These are phyloP conservation scores for Stictocephala bisonia DNA, from an alignment of 2,888 invertebrate species.

Conservation along the genomic window DNA sequence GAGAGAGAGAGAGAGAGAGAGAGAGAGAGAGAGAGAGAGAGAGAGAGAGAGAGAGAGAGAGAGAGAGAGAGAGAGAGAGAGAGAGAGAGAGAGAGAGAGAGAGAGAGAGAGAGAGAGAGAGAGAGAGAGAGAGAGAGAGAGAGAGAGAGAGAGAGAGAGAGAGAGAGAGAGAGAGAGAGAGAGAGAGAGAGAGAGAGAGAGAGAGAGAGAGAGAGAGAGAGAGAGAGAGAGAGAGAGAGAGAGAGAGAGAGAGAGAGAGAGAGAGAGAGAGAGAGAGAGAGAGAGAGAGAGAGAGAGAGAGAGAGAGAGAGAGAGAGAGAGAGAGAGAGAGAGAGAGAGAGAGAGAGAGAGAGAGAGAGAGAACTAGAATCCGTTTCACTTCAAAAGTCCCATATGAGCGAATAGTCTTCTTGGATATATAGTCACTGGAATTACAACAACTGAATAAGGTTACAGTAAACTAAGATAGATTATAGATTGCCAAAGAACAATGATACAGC, in stretches of 20 bases:
- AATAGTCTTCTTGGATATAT: too few relatives aligned
- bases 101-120: constrained; percentile 24
- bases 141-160: constrained; percentile 24
- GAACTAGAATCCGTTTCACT: neutral
- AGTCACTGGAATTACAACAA: too few relatives aligned
- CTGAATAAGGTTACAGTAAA: too few relatives aligned
- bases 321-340: too few relatives aligned
- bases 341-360: too few relatives aligned
- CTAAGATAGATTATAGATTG: too few relatives aligned
- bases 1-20: constrained; percentile 24
- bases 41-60: constrained; percentile 24
- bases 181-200: constrained; percentile 24
- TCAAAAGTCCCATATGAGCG: too few relatives aligned
- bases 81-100: constrained; percentile 24
- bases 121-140: constrained; percentile 24
- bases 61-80: constrained; percentile 24
- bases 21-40: constrained; percentile 24
- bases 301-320: too few relatives aligned
- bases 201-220: constrained; percentile 24
- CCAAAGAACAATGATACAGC: too few relatives aligned
- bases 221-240: constrained; percentile 24
- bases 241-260: constrained; percentile 24
- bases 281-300: too few relatives aligned
- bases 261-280: too few relatives aligned
- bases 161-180: constrained; percentile 24